Evolutionary conservation across 2,113 vertebrate species (phyloP), one percentile per base, ranked within the genome.

Genomic region (Oceanodroma tethys): DNA sequence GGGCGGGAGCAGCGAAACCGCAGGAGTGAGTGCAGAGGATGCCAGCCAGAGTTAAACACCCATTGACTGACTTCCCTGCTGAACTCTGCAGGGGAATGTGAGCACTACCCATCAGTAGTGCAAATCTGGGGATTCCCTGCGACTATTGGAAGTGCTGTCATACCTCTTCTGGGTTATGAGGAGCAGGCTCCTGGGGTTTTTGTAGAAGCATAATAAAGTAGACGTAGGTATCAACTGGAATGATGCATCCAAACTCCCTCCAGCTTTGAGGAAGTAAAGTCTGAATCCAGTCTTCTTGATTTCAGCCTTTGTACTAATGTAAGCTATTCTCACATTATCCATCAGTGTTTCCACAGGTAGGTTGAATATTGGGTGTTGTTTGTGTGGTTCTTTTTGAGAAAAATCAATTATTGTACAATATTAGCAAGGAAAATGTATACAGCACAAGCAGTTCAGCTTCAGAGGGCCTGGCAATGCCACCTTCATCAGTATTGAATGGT

Each of bases 1-100:
- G 96, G 79, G 32, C 10, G 8, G 75, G 67, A 96, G 79, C 90
- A 53, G 82, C 2, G 12, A 88, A 86, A 91, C 74, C 4, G 8
- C 81, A 76, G 74, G 74, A 97, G 38, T 40, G 92, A 95, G 85
- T 50, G 85, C 62, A 78, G 85, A 92, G 90, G 32, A 48, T 81
- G 95, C 93, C 92, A 95, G 92, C 78, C 87, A 58, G 67, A 93
- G 90, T 88, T 92, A 86, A 96, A 90, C 90, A 90, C 75, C 79
- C 92, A 50, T n/a, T 93, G 93, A 94, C 42, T 94, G 90, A 86
- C 87, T 96, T 91, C 78, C 58, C 87, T 0, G 7, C 71, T 38
- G 82, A 93, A 88, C 92, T 87, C 81, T 67, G 34, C 59, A 63
- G 85, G 79, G 34, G 45, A 93, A 45, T 83, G 58, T 32, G 75